These are phyloP conservation scores for Hofmannophila pseudospretella DNA, from an alignment of 2,888 invertebrate genomes.

Conservation along the genomic window DNA sequence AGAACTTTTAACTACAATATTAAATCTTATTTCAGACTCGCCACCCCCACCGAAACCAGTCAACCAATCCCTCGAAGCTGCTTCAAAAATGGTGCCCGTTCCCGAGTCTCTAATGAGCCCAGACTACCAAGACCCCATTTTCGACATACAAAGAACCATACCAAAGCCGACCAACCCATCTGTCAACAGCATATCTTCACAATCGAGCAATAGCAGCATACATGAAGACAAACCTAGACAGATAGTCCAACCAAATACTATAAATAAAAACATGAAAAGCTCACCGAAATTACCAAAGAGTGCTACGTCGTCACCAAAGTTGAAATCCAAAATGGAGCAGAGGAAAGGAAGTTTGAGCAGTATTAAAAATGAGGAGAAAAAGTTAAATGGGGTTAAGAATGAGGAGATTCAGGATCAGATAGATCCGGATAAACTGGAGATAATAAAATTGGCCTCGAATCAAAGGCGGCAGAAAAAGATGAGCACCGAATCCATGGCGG, in stretches of 20 bases:
- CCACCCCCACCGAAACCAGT: constrained; percentile 34
- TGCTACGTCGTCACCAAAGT: constrained; percentile 66
- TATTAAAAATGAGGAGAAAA: constrained; percentile 45
- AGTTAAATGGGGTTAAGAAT: constrained; percentile 47
- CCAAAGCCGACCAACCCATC: constrained; percentile 40
- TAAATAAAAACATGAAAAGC: constrained; percentile 46
- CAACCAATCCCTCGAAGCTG: constrained; percentile 84
- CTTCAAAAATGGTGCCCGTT: constrained; percentile 92
- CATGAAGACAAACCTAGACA: constrained; percentile 48
- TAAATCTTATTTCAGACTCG: constrained; percentile 16
- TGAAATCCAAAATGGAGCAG: constrained; percentile 59
- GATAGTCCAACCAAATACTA: constrained; percentile 20
- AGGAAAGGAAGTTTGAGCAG: constrained; percentile 60
- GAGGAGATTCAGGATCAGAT: constrained; percentile 36
- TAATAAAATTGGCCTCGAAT: constrained; percentile 58
- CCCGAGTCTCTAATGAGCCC: constrained; percentile 93
- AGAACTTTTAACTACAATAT: no score
- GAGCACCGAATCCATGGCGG: constrained; percentile 75
- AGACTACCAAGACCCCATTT: constrained; percentile 80
- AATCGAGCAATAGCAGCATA: constrained; percentile 50
- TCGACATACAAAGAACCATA: constrained; percentile 60
- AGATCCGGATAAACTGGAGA: constrained; percentile 51
- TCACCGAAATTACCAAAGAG: constrained; percentile 69
- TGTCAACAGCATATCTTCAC: constrained; percentile 37
- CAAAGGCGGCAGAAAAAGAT: constrained; percentile 53